A percentile compares a stretch with the other conserved stretches of the same genome.
These are phyloP conservation scores for Nemurella pictetii DNA, from an alignment of 2,888 invertebrate species.

Conservation along the genomic window DNA sequence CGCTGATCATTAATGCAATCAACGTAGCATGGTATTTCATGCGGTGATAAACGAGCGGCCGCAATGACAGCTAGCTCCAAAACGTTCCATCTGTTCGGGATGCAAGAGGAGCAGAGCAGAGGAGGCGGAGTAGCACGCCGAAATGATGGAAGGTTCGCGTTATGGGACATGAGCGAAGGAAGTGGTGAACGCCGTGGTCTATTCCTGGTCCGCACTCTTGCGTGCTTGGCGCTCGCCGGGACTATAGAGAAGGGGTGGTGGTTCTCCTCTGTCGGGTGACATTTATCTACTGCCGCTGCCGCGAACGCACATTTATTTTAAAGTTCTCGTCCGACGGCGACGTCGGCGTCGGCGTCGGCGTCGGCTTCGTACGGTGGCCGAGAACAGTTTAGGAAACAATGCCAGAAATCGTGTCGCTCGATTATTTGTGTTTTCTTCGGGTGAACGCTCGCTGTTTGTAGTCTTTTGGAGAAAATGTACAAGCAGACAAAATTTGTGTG, in stretches of 20 bases:
- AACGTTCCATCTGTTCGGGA: conserved; percentile 3
- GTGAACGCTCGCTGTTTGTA: background rate
- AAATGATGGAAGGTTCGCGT: background rate
- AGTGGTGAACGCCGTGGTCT: conserved; percentile 10
- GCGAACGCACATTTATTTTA: conserved; percentile 12
- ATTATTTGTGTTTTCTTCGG: background rate
- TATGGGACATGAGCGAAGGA: conserved; percentile 10
- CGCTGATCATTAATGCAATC: background rate
- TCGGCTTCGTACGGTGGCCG: background rate
- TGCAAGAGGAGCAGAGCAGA: background rate
- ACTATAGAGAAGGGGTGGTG: background rate
- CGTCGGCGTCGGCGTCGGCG: background rate
- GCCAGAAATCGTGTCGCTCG: background rate
- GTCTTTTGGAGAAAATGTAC: background rate
- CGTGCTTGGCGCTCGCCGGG: background rate
- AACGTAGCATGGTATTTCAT: background rate
- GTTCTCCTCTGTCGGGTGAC: background rate
- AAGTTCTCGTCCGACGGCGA: background rate
- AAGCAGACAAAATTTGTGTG: no score
- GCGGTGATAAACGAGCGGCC: background rate
- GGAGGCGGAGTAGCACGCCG: background rate
- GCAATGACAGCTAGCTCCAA: background rate
- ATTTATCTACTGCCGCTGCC: conserved; percentile 11
- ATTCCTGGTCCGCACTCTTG: background rate
- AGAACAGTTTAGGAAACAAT: conserved; percentile 10